These are phyloP conservation scores for Shinisaurus crocodilurus DNA, from an alignment of 2,113 vertebrate genomes.

Conservation along the genomic window DNA sequence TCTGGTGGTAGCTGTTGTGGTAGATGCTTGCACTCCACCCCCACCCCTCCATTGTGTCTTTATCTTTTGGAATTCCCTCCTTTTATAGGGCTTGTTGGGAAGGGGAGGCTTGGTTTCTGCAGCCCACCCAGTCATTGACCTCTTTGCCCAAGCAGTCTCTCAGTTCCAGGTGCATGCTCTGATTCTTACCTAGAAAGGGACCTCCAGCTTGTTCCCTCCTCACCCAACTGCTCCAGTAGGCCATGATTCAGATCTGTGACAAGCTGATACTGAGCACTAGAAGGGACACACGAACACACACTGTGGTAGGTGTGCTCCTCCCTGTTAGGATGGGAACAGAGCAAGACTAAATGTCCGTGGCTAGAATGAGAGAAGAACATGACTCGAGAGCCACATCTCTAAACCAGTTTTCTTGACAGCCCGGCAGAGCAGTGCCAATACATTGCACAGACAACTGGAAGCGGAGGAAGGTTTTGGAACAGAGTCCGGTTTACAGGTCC, in stretches of 20 bases:
- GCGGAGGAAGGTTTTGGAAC: constrained; percentile 87
- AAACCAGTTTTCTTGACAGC: constrained; percentile 86
- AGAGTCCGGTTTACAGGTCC: constrained; percentile 86
- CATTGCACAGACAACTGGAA: constrained; percentile 85
- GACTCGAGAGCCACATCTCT: constrained; percentile 83
- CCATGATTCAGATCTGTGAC: background rate
- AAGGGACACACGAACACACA: constrained; percentile 16
- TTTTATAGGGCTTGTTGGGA: constrained; percentile 23
- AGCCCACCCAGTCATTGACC: constrained; percentile 33
- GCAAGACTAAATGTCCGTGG: constrained; percentile 54
- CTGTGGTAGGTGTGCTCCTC: constrained; percentile 68
- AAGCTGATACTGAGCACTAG: background rate
- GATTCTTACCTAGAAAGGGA: background rate
- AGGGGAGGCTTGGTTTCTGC: constrained; percentile 50
- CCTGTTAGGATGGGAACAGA: constrained; percentile 42
- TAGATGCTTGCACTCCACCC: background rate
- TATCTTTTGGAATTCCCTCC: constrained; percentile 45
- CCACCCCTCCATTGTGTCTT: rapidly evolving
- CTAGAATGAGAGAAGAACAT: constrained; percentile 77
- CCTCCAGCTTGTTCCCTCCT: constrained; percentile 28
- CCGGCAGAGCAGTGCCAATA: constrained; percentile 83
- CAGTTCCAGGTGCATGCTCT: constrained; percentile 29
- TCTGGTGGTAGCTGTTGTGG: background rate
- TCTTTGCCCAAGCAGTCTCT: constrained; percentile 40
- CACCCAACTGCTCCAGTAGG: background rate